phyloP scores from a whole-genome alignment of 2,113 vertebrate species.

The Dinomys branickii region DNA sequence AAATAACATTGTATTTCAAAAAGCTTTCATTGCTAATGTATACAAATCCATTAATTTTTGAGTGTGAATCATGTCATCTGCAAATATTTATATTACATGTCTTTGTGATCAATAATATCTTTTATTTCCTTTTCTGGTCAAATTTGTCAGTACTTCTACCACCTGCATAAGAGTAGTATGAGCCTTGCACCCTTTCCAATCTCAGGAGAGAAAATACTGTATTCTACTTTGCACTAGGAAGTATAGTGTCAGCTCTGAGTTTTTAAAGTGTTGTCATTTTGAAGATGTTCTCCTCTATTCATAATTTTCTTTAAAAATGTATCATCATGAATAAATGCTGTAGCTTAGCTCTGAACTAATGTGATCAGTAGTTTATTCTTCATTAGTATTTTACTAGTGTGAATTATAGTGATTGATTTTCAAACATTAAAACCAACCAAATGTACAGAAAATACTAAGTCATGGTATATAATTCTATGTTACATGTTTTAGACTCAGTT shows the following conservation, averaged over 20 bases:
- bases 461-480: not conserved
- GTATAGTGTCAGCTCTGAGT: not conserved
- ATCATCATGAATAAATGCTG: not conserved
- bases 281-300: not conserved
- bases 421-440: not conserved
- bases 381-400: not conserved
- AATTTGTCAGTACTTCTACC: not conserved
- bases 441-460: not conserved
- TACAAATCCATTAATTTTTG: not conserved
- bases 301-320: not conserved
- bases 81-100: not conserved
- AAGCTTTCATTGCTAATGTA: not conserved
- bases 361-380: not conserved
- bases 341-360: not conserved
- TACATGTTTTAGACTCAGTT: not conserved
- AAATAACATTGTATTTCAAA: not conserved
- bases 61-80: not conserved
- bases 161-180: not conserved
- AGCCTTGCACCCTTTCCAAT: not conserved
- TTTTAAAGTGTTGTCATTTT: not conserved
- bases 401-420: not conserved
- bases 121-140: not conserved
- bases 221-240: not conserved
- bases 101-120: not conserved
- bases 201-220: not conserved